A percentile compares a stretch with the other conserved stretches of the same genome.
These are phyloP conservation scores for Cyrtorhinus lividipennis DNA, from an alignment of 1,140 invertebrate genomes.

Conservation along the genomic window DNA sequence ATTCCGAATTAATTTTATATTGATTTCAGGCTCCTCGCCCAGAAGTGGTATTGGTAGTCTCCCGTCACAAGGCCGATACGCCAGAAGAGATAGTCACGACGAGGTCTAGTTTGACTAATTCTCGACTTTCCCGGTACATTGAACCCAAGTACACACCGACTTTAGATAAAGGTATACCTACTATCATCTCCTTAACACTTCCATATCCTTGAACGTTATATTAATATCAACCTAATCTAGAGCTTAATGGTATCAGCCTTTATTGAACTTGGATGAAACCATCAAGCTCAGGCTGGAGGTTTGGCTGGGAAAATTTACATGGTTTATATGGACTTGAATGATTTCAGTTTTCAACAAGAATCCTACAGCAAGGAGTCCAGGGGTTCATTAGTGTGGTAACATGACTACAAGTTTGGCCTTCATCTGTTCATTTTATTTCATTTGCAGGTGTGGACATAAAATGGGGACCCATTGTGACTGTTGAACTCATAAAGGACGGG, in stretches of 20 bases:
- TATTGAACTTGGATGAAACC: too few relatives aligned
- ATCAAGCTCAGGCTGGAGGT: too few relatives aligned
- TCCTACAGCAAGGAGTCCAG: too few relatives aligned
- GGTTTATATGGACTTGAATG: too few relatives aligned
- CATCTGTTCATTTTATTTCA: too few relatives aligned
- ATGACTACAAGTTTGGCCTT: too few relatives aligned
- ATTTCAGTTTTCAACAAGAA: too few relatives aligned
- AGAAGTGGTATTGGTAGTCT: conserved; percentile 51
- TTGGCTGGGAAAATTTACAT: too few relatives aligned
- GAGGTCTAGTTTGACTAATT: background rate
- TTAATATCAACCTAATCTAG: background rate
- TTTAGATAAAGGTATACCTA: conserved; percentile 2
- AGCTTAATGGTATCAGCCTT: background rate
- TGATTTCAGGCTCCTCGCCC: conserved; percentile 43
- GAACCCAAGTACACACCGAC: conserved; percentile 10
- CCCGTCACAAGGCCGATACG: conserved; percentile 28
- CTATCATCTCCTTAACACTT: background rate
- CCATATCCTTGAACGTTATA: background rate
- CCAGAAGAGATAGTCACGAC: conserved; percentile 17
- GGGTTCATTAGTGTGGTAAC: too few relatives aligned
- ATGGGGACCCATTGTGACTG: conserved; percentile 31
- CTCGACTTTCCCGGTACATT: background rate
- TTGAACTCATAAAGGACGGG: conserved; percentile 68
- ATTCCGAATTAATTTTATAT: background rate
- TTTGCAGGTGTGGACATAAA: conserved; percentile 16